phyloP scores from a whole-genome alignment of 2,797 vertebrate genomes.

The Cynopterus sphinx region DNA sequence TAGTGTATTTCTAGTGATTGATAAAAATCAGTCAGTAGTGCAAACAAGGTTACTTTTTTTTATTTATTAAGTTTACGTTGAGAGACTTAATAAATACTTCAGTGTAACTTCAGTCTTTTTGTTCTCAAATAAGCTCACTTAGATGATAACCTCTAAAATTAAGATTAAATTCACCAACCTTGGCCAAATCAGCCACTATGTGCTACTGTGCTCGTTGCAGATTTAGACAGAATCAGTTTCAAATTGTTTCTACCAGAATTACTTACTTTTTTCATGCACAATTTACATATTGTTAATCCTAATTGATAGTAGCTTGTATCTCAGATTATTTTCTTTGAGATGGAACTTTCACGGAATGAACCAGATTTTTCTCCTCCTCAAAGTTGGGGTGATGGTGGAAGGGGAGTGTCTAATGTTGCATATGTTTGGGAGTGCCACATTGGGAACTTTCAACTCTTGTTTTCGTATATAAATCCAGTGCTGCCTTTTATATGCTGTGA shows the following conservation, averaged over 20 bases:
- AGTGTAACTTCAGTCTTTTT: neutral
- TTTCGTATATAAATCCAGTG: neutral
- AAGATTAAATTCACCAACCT: neutral
- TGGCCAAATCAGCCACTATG: neutral
- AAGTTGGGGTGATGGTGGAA: neutral
- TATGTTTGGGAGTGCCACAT: neutral
- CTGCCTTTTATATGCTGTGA: neutral
- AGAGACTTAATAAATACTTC: neutral
- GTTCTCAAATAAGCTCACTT: neutral
- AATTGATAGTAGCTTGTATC: neutral
- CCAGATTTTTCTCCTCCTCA: neutral
- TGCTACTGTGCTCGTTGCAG: neutral
- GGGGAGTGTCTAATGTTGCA: neutral
- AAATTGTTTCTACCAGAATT: neutral
- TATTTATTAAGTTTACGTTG: neutral
- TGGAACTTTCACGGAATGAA: neutral
- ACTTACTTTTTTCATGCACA: neutral
- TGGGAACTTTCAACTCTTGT: neutral
- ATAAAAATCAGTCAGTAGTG: neutral
- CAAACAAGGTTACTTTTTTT: neutral
- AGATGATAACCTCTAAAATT: neutral
- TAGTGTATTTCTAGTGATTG: neutral
- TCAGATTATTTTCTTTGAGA: neutral
- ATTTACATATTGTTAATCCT: neutral
- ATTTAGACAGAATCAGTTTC: neutral